These are phyloP conservation scores for Ceratoteleas bidentatus DNA, from an alignment of 1,140 invertebrate genomes.

Conservation along the genomic window DNA sequence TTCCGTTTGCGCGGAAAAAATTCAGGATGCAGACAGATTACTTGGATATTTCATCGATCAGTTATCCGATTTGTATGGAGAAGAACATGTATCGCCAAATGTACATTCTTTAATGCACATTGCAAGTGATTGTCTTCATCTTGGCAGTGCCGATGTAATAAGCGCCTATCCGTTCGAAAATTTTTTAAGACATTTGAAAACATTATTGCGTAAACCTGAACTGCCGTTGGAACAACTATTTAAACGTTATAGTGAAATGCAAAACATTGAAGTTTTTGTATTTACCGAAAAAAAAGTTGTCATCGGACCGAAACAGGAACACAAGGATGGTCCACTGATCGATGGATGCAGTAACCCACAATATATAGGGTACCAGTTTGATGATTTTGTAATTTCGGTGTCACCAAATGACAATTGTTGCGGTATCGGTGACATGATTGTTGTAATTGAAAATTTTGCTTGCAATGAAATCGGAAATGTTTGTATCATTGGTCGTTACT, in stretches of 20 bases:
- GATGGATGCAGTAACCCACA: background rate
- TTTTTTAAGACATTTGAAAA: conserved; percentile 24
- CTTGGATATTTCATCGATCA: conserved; percentile 8
- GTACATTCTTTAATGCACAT: conserved; percentile 25
- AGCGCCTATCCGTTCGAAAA: conserved; percentile 28
- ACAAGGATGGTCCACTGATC: conserved; percentile 1
- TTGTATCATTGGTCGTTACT: conserved; percentile 15
- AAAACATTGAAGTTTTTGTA: background rate
- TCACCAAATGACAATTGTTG: background rate
- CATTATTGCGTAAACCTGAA: conserved; percentile 20
- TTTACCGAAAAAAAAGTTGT: too few relatives aligned
- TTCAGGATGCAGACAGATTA: conserved; percentile 8
- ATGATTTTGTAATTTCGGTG: background rate
- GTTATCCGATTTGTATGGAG: background rate
- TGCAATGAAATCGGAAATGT: background rate
- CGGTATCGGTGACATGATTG: background rate
- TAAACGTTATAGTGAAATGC: conserved; percentile 13
- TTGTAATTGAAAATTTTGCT: conserved; percentile 19
- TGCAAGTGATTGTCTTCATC: conserved; percentile 1
- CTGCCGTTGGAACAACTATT: conserved; percentile 14
- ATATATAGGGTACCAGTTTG: background rate
- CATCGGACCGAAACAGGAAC: background rate
- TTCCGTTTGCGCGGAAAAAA: background rate
- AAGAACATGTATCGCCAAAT: conserved; percentile 23
- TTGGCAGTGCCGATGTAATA: conserved; percentile 11